These are phyloP conservation scores for Asobara japonica DNA, from an alignment of 1,140 invertebrate species.

Conservation along the genomic window DNA sequence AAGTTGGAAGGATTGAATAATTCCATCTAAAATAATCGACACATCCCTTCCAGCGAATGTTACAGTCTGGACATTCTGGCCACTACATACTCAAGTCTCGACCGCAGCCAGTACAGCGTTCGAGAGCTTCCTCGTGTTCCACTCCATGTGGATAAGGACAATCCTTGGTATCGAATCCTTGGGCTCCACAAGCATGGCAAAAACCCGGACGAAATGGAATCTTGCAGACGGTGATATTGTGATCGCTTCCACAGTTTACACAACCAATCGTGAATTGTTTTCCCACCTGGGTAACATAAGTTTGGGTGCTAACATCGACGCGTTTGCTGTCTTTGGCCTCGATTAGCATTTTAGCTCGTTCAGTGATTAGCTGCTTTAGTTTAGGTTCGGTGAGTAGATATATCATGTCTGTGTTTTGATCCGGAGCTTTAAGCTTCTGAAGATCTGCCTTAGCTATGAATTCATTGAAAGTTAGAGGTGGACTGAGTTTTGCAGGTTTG, in stretches of 20 bases:
- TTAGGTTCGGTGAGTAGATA: not conserved
- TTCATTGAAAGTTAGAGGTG: not conserved
- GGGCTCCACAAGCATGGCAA: constrained; percentile 20
- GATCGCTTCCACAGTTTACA: constrained; percentile 3
- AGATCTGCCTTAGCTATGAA: not conserved
- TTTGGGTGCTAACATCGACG: constrained; percentile 19
- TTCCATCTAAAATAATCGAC: not conserved
- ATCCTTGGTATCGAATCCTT: constrained; percentile 28
- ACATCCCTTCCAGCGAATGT: not conserved
- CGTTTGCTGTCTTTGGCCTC: not conserved
- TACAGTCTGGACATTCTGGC: not conserved
- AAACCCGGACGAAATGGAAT: constrained; percentile 25
- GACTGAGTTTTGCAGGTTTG: not conserved
- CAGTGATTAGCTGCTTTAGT: constrained; percentile 7
- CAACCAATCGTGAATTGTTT: constrained; percentile 20
- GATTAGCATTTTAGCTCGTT: constrained; percentile 14
- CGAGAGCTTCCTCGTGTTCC: constrained; percentile 4
- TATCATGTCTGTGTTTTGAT: not conserved
- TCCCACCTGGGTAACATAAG: constrained; percentile 3
- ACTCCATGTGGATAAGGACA: constrained; percentile 18
- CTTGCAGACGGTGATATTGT: constrained; percentile 16
- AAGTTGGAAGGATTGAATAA: not conserved
- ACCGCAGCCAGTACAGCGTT: not conserved
- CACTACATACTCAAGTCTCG: not conserved
- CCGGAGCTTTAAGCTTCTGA: not conserved